Base-by-base conservation (phyloP, 2,113 vertebrate species). In the Tragelaphus imberbis region DNA sequence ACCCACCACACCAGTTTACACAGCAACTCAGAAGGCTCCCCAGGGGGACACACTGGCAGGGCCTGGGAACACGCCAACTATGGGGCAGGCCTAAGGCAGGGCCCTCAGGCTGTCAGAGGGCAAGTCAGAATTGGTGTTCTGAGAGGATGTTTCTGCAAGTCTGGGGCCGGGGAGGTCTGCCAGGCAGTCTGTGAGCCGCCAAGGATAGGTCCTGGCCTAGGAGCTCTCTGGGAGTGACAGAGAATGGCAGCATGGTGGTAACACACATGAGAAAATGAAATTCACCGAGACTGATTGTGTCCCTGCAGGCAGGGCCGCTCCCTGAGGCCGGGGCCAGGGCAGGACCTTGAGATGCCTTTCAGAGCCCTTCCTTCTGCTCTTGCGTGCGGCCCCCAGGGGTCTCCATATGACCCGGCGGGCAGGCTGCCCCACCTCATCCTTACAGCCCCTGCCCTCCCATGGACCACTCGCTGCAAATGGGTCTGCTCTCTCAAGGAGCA, bases 21-120 rank as follows among this genome's bases (percentile, higher is more conserved):
- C 80, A 84, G 53, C 1, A 19, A 8, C 23, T 71, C n/a, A 63
- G 75, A 84, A n/a, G 25, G 4, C 13, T 85, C 33, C 23, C 33
- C 6, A 3, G 36, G 47, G 86, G 23, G 44, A 77, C 0, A 2
- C 6, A 1, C 19, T 51, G 14, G 8, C 3, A 44, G 49, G 17
- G 14, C 3, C 4, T 5, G 0, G 3, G 65, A 55, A 47, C 49
- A 49, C 21, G 61, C 33, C 0, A 10, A 63, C 12, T 14, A 30
- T 1, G 36, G 55, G n/a, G 16, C 5, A 0, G 30, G 49, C 2
- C 6, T 0, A 82, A 82, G 49, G 17, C 49, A n/a, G 19, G 80
- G 80, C 30, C 30, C 30, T n/a, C 10, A 82, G 49, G 28, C 79
- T 53, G 49, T 21, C 10, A 33, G 49, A 53, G 17, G 79, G 80